Evolutionary conservation across 2,797 vertebrate species (phyloP).

Genomic region (Sebastes itinus): DNA sequence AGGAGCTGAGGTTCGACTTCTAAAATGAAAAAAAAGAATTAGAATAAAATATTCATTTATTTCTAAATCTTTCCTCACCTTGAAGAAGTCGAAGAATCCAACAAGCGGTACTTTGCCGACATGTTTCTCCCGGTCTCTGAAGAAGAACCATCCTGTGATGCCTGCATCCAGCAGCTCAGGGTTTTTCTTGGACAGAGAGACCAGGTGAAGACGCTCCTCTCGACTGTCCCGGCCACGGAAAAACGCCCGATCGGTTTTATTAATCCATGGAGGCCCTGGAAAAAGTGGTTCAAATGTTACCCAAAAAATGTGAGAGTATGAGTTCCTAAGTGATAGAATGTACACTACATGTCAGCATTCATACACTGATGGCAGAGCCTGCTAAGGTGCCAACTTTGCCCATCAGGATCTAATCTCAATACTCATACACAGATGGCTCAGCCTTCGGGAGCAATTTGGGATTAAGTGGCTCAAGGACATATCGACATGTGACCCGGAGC

Average conservation of each 20-base stretch:
- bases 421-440: no score
- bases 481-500: no score
- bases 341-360: no score
- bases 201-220: slow-evolving; percentile 90
- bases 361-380: no score
- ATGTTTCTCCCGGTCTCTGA: slow-evolving; percentile 90
- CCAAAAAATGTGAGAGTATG: not conserved
- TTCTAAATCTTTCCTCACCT: slow-evolving; percentile 80
- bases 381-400: no score
- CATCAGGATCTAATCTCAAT: no score
- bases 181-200: slow-evolving; percentile 85
- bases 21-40: no score
- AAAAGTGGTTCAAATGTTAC: not conserved
- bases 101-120: slow-evolving; percentile 88
- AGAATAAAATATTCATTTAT: not conserved
- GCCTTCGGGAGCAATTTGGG: no score
- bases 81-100: slow-evolving; percentile 97
- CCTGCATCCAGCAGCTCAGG: slow-evolving; percentile 92
- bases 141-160: slow-evolving; percentile 97
- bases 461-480: no score
- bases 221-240: slow-evolving; percentile 94
- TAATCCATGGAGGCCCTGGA: slow-evolving; percentile 88
- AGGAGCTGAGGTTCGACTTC: no score
- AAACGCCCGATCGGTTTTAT: slow-evolving; percentile 90
- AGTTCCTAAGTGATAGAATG: not conserved